Evolutionary conservation across 2,113 vertebrate species (phyloP), one percentile per base, ranked within the genome.

Genomic region (Grammomys surdaster): DNA sequence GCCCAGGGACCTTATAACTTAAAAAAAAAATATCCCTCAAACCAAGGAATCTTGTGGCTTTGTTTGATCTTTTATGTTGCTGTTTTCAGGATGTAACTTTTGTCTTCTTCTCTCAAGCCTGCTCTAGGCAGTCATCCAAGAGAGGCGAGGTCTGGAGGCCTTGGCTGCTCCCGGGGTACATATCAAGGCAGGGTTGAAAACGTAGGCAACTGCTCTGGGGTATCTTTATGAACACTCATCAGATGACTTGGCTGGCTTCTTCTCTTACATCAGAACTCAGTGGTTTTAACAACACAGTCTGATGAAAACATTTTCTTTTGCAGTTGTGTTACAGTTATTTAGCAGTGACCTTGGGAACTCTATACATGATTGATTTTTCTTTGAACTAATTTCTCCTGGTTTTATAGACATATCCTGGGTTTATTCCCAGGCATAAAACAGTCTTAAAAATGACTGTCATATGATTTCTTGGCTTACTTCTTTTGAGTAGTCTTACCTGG

Each of bases 11-110:
- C 90, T 96, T 73, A 97, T 89, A 89, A 96, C 24, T 97, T 72
- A 2, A 88, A 54, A 81, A 81, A 72, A 72, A n/a, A 43, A 73
- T 82, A 36, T 94, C 93, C 84, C 56, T 93, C 73, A 91, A 96
- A 86, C 58, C 72, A 88, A 90, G 77, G 94, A 97, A 95, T 96
- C 96, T 94, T 97, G 93, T 97, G 95, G 96, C 72, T 92, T 94
- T 95, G 76, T 98, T 97, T 97, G 94, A 98, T 97, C 94, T 98
- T 97, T 96, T 96, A 95, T 96, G 86, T 92, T 93, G 48, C 94
- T 96, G 89, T 98, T 96, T 96, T 94, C 91, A 95, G 93, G 86
- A 96, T 95, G 67, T 96, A 96, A 95, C 93, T 93, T 96, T 96
- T 96, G 91, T 96, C 78, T 95, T 95, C 93, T 92, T 40, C 58